Evolutionary conservation across 2,113 vertebrate species (phyloP).

Genomic region (Ciconia boyciana): DNA sequence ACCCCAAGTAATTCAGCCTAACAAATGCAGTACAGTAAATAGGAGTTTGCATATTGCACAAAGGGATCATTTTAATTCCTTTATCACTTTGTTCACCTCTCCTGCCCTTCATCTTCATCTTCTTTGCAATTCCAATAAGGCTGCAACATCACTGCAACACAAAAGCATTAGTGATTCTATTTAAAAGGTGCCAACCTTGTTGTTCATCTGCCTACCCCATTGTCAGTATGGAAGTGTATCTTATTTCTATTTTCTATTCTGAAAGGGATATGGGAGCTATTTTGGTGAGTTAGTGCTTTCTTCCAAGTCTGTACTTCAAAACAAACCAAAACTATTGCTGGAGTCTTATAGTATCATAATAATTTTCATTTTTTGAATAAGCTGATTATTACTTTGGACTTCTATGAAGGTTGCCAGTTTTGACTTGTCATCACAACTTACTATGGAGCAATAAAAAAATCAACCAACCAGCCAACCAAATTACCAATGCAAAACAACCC

Average conservation of each 20-base stretch:
- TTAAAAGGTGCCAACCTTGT: slow-evolving; percentile 23
- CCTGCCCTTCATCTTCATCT: background rate
- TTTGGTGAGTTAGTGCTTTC: background rate
- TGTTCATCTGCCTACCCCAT: background rate
- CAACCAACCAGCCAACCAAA: background rate
- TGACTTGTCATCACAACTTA: background rate
- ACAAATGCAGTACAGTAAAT: background rate
- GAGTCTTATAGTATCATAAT: background rate
- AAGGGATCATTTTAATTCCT: slow-evolving; percentile 22
- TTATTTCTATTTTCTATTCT: slow-evolving; percentile 16
- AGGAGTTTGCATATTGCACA: slow-evolving; percentile 7
- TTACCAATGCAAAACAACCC: background rate
- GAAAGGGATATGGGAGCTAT: background rate
- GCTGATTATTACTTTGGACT: background rate
- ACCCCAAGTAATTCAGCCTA: background rate
- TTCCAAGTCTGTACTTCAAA: background rate
- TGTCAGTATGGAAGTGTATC: background rate
- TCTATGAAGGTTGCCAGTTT: background rate
- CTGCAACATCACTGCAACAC: slow-evolving; percentile 1
- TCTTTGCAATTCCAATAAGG: slow-evolving; percentile 51
- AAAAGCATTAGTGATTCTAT: slow-evolving; percentile 40
- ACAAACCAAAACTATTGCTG: background rate
- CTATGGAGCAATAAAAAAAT: background rate
- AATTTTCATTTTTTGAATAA: background rate
- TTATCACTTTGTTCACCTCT: slow-evolving; percentile 29